Evolutionary conservation across 2,888 invertebrate genomes (phyloP), one percentile per base, ranked within the genome.

Genomic region (Hydraecia micacea): DNA sequence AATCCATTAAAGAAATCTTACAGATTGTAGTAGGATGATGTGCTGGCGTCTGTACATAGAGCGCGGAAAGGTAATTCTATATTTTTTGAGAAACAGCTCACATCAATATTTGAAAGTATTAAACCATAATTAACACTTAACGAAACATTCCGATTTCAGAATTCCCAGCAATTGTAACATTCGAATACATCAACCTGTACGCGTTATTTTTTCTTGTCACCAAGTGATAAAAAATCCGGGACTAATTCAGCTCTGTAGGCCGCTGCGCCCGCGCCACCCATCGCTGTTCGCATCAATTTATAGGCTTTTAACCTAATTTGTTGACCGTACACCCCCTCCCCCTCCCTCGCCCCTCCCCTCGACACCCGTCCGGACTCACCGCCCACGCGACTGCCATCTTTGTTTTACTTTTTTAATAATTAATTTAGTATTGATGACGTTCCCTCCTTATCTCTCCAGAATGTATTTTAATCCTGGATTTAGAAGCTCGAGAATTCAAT

Each of bases 271-370:
- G 94, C 93, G 95, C 96, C 96, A 96, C 96, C 96, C 96, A 96
- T 92, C 90, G 94, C 94, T 93, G 94, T 93, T 94, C 94, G 94
- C 95, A 94, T 95, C 94, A 95, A 96, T 96, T 97, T 96, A 96
- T 96, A 95, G 95, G 95, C 96, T 96, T 96, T 96, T 96, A 96
- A 95, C 94, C 95, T 96, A 96, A 97, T 97, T 96, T 96, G 96
- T 96, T 95, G 94, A 89, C 89, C 90, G 90, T 91, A 90, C 91
- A 85, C 85, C 86, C 86, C 32, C 28, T 9, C 39, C 39, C 49
- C 42, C 46, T 32, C 83, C 86, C 84, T 7, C 78, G 79, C 79
- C 78, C 81, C 76, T 65, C 80, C 49, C 81, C 74, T 79, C 84
- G 32, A 77, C 86, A 85, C 83, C 88, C 83, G 55, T 68, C 77